phyloP scores from a whole-genome alignment of 1,140 invertebrate genomes.

The Drosophila mayri region DNA sequence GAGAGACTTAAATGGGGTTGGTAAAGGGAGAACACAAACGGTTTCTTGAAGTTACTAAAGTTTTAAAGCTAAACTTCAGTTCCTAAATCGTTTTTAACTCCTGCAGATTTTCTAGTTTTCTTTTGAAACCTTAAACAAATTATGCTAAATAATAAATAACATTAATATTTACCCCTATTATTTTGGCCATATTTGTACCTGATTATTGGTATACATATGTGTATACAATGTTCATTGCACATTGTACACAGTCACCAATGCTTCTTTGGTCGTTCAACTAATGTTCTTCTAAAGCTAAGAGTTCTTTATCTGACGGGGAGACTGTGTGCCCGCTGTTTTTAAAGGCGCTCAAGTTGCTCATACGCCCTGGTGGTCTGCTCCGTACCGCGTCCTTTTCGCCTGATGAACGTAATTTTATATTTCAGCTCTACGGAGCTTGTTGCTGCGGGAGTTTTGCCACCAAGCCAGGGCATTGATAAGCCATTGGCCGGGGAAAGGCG shows the following conservation, averaged over 20 bases:
- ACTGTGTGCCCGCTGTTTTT: conserved; percentile 52
- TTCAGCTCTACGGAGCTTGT: conserved; percentile 39
- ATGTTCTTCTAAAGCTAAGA: conserved; percentile 60
- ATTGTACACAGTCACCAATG: conserved; percentile 24
- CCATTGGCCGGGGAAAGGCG: conserved; percentile 65
- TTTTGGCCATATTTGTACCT: not conserved
- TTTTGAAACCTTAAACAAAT: not conserved
- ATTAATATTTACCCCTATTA: not conserved
- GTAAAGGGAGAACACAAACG: not conserved
- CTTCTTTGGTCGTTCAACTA: conserved; percentile 54
- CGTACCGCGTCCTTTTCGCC: conserved; percentile 13
- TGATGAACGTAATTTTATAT: conserved; percentile 70
- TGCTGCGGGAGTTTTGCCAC: conserved; percentile 46
- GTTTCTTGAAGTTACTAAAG: not conserved
- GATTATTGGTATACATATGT: conserved; percentile 24
- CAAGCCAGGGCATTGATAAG: conserved; percentile 70
- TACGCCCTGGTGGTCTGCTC: conserved; percentile 44
- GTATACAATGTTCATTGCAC: conserved; percentile 15
- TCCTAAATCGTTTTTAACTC: too few relatives aligned
- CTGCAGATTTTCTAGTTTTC: too few relatives aligned
- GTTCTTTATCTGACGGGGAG: conserved; percentile 57
- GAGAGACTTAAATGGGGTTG: not conserved
- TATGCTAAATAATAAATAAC: not conserved
- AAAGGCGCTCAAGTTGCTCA: conserved; percentile 56
- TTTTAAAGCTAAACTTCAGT: too few relatives aligned